Evolutionary conservation across 1,140 invertebrate genomes (phyloP).

Genomic region (Drosophila lowei): DNA sequence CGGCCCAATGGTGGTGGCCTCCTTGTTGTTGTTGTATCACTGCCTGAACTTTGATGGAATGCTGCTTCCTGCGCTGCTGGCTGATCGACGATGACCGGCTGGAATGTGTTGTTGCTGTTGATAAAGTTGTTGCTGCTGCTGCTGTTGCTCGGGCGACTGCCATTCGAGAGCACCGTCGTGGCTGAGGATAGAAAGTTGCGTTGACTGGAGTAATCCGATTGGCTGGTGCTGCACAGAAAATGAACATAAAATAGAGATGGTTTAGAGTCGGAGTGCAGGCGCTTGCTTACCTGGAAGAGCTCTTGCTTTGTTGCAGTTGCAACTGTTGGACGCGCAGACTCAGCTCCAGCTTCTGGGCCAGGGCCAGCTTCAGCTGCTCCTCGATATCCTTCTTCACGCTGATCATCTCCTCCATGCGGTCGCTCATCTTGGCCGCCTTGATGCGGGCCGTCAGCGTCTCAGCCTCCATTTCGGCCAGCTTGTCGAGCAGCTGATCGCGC

Average conservation of each 20-base stretch:
- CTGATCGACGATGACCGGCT: slow-evolving; percentile 75
- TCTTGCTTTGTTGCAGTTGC: slow-evolving; percentile 68
- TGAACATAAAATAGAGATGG: not conserved
- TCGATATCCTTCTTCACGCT: slow-evolving; percentile 86
- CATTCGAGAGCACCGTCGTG: slow-evolving; percentile 78
- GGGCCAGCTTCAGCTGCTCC: slow-evolving; percentile 85
- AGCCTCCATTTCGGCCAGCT: slow-evolving; percentile 89
- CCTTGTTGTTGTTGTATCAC: slow-evolving; percentile 62
- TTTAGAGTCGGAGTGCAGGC: not conserved
- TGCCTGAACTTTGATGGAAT: slow-evolving; percentile 82
- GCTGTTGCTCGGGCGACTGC: slow-evolving; percentile 61
- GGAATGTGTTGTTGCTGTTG: slow-evolving; percentile 69
- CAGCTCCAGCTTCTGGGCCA: slow-evolving; percentile 84
- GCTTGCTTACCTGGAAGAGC: slow-evolving; percentile 69
- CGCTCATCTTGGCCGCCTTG: slow-evolving; percentile 86
- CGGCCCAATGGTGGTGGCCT: slow-evolving; percentile 78
- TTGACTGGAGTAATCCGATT: slow-evolving; percentile 80
- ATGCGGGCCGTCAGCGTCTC: slow-evolving; percentile 87
- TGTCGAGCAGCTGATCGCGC: slow-evolving; percentile 88
- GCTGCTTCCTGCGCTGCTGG: slow-evolving; percentile 51
- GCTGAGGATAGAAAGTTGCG: slow-evolving; percentile 80
- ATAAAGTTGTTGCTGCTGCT: slow-evolving; percentile 31
- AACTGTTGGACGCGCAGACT: slow-evolving; percentile 76
- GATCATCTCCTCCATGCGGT: slow-evolving; percentile 85
- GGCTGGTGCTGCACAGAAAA: slow-evolving; percentile 54